Evolutionary conservation across 2,888 invertebrate species (phyloP), one percentile per base, ranked within the genome.

Genomic region (Ditylenchus weischeri): DNA sequence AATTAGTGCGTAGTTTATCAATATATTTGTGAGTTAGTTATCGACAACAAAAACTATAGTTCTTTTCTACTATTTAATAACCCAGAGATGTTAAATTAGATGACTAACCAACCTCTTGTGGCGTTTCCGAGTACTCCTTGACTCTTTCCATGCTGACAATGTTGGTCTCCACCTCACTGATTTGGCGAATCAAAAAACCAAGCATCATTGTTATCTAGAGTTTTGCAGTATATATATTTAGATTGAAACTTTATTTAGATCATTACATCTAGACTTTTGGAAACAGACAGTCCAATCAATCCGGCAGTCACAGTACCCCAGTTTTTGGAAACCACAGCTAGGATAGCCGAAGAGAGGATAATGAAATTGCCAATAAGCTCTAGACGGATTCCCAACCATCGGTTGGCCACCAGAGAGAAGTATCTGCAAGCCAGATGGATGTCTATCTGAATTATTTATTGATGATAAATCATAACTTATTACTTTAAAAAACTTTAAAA

Each of bases 141-240:
- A 95, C 92, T 84, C 95, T 88, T 85, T 96, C 95, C 0, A 95
- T 93, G 3, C 94, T 91, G 0, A 95, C 94, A 78, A 95, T 93
- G 84, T 95, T 94, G 0, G 94, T 93, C 86, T 96, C 95, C 54
- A 95, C 90, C 82, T 95, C 95, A 1, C 92, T 91, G 0, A 92
- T 91, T 91, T 93, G 93, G 74, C 94, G 88, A 35, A 96, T 93
- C 77, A 95, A 86, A 92, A 93, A 93, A 85, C 93, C 95, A 57
- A 95, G 86, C 0, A 91, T 92, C 88, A 92, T 91, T 0, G 94
- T 94, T 68, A 92, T 90, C 91, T 91, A 83, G 18, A 76, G 58
- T 13, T 62, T 29, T 21, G 13, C 38, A 18, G 48, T 10, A n/a
- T 43, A 68, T 29, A 29, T 29, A 29, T 29, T 29, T 29, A 5